Evolutionary conservation across 2,888 invertebrate species (phyloP).

Genomic region (Zelleria hepariella): DNA sequence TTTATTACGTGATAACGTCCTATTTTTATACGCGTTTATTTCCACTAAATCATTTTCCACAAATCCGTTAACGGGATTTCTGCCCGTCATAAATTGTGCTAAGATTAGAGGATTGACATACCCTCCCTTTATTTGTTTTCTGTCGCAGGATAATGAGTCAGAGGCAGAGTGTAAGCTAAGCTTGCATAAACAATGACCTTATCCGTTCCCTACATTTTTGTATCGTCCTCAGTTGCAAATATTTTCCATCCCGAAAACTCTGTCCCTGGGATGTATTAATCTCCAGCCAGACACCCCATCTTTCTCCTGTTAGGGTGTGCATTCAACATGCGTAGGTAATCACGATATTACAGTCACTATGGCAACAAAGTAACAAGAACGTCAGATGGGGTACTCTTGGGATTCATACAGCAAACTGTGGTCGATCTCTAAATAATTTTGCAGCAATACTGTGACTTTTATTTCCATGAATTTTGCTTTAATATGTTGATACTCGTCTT

Average conservation of each 20-base stretch:
- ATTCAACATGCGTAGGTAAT: slow-evolving; percentile 32
- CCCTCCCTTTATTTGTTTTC: background rate
- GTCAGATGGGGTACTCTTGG: slow-evolving; percentile 8
- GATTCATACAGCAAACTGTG: no score
- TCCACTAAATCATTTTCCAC: slow-evolving; percentile 30
- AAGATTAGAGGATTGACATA: background rate
- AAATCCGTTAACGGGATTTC: slow-evolving; percentile 27
- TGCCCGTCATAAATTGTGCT: slow-evolving; percentile 14
- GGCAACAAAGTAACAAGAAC: slow-evolving; percentile 19
- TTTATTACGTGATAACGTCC: slow-evolving; percentile 65
- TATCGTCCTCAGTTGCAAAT: no score
- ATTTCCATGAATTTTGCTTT: no score
- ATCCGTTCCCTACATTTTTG: no score
- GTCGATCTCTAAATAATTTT: no score
- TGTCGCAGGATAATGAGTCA: background rate
- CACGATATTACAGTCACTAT: slow-evolving; percentile 13
- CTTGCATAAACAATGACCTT: no score
- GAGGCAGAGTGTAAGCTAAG: no score
- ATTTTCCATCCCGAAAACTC: background rate
- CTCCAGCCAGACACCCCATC: slow-evolving; percentile 6
- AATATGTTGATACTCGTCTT: no score
- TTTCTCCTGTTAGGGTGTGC: slow-evolving; percentile 9
- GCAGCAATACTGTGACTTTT: no score
- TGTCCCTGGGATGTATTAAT: background rate
- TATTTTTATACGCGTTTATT: slow-evolving; percentile 35